A percentile compares a stretch with the other conserved stretches of the same genome.
These are phyloP conservation scores for Hirtodrosophila histrioides DNA, from an alignment of 2,888 invertebrate genomes.

Conservation along the genomic window DNA sequence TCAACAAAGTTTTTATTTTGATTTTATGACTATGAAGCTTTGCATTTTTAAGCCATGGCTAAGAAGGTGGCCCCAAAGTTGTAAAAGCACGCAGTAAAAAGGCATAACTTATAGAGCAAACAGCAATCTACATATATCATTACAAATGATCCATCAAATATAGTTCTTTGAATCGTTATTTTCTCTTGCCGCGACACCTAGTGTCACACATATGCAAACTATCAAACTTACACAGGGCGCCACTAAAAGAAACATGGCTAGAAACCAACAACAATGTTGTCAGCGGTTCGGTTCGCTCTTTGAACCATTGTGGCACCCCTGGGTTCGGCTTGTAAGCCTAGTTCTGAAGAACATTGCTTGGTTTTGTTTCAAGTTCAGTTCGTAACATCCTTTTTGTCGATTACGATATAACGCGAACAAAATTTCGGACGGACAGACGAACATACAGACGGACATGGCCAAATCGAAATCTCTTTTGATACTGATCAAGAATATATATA, in stretches of 20 bases:
- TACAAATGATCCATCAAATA: slow-evolving; percentile 26
- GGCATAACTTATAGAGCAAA: slow-evolving; percentile 9
- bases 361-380: too few relatives aligned
- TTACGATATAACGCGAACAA: too few relatives aligned
- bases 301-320: too few relatives aligned
- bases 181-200: slow-evolving; percentile 4
- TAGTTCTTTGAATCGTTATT: neutral
- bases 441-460: too few relatives aligned
- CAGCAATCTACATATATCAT: slow-evolving; percentile 18
- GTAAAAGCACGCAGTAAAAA: slow-evolving; percentile 16
- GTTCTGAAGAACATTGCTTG: too few relatives aligned
- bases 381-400: too few relatives aligned
- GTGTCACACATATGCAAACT: neutral
- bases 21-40: slow-evolving; percentile 66
- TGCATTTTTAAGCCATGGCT: slow-evolving; percentile 32
- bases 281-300: too few relatives aligned
- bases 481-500: too few relatives aligned
- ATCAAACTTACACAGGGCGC: neutral
- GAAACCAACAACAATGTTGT: too few relatives aligned
- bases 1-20: slow-evolving; percentile 68
- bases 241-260: neutral
- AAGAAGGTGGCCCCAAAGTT: slow-evolving; percentile 27
- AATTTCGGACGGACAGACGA: too few relatives aligned
- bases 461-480: too few relatives aligned
- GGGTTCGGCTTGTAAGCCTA: too few relatives aligned